Conservation (phyloP, 2,797 vertebrate genomes). For the Rhyacichthys aspro region DNA sequence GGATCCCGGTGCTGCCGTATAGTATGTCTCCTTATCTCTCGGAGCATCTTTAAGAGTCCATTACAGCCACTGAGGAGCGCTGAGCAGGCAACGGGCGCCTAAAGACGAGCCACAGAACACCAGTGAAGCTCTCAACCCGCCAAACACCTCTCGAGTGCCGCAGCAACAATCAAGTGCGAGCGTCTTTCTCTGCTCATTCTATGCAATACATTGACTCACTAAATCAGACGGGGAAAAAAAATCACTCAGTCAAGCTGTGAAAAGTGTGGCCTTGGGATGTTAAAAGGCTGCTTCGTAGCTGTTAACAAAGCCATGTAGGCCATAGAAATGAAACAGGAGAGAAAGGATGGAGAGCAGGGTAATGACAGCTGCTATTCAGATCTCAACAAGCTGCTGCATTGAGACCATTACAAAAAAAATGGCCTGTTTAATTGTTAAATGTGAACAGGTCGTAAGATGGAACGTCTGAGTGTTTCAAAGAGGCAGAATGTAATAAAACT, state of each 20-base stretch:
- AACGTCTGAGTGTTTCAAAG: too few relatives aligned
- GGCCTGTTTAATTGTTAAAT: slow-evolving; percentile 21
- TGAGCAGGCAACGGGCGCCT: slow-evolving; percentile 46
- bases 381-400: slow-evolving; percentile 31
- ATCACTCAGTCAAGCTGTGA: slow-evolving; percentile 28
- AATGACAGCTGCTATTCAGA: slow-evolving; percentile 51
- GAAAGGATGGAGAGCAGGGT: slow-evolving; percentile 37
- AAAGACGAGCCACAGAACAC: slow-evolving; percentile 56
- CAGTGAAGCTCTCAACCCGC: slow-evolving; percentile 47
- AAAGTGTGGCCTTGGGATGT: slow-evolving; percentile 69
- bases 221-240: slow-evolving; percentile 32
- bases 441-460: slow-evolving; percentile 8
- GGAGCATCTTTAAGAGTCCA: slow-evolving; percentile 72
- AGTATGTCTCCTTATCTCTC: slow-evolving; percentile 74
- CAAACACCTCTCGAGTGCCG: slow-evolving; percentile 49
- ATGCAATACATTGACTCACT: slow-evolving; percentile 36
- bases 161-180: slow-evolving; percentile 38
- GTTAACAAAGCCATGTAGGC: slow-evolving; percentile 60
- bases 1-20: slow-evolving; percentile 56
- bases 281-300: slow-evolving; percentile 46
- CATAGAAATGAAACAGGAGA: slow-evolving; percentile 39
- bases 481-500: too few relatives aligned
- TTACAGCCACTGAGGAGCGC: slow-evolving; percentile 65
- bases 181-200: slow-evolving; percentile 64
- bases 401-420: slow-evolving; percentile 30